Evolutionary conservation across 2,797 vertebrate species (phyloP).

Genomic region (Mormyrus proboscirostris): DNA sequence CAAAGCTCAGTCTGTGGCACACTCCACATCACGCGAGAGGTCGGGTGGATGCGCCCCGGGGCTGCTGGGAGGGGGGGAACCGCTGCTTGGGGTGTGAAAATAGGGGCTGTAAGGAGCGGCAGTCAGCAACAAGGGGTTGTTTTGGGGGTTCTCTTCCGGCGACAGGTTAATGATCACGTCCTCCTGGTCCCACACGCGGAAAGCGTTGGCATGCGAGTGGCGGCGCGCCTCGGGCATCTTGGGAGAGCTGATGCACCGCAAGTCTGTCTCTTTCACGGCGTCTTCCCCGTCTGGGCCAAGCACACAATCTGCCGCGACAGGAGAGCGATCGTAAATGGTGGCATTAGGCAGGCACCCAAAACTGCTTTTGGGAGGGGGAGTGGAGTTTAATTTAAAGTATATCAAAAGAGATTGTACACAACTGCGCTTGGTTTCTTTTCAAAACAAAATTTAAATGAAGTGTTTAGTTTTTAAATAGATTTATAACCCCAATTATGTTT

Average conservation of each 20-base stretch:
- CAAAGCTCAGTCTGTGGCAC: background rate
- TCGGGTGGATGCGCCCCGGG: constrained; percentile 37
- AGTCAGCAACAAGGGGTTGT: constrained; percentile 53
- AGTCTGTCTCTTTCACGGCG: constrained; percentile 39
- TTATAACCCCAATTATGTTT: background rate
- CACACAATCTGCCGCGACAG: constrained; percentile 50
- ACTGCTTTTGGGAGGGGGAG: background rate
- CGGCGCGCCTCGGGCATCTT: constrained; percentile 44
- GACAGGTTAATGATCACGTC: constrained; percentile 60
- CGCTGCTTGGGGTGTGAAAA: constrained; percentile 51
- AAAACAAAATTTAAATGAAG: background rate
- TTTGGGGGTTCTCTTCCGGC: constrained; percentile 30
- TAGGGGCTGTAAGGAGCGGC: constrained; percentile 62
- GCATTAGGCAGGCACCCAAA: background rate
- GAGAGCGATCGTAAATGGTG: too few relatives aligned
- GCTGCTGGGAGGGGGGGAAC: constrained; percentile 33
- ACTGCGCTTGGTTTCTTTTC: background rate
- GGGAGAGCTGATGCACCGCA: constrained; percentile 36
- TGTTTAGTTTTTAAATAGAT: background rate
- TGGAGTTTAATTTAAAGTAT: background rate
- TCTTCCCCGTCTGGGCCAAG: constrained; percentile 61
- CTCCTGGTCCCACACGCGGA: constrained; percentile 64
- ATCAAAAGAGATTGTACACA: background rate
- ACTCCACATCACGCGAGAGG: constrained; percentile 42
- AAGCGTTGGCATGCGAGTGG: constrained; percentile 61